Evolutionary conservation across 2,888 invertebrate genomes (phyloP).

Genomic region (Helicoverpa assulta): DNA sequence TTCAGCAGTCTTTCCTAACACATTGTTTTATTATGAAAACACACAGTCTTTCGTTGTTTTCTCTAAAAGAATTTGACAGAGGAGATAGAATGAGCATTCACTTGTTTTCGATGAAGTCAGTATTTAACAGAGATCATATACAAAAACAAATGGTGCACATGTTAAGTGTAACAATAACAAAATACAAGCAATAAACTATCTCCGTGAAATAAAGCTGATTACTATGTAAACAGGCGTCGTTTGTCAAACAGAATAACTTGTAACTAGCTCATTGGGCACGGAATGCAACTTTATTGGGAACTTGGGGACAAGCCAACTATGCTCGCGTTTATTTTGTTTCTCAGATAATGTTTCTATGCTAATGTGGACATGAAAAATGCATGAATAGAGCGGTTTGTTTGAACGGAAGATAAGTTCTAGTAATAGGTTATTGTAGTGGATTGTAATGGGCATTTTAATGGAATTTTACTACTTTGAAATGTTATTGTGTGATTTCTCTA

Average conservation of each 20-base stretch:
- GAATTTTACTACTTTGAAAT: neutral
- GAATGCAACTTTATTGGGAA: conserved; percentile 34
- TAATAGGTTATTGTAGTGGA: neutral
- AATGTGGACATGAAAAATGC: conserved; percentile 13
- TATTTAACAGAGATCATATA: neutral
- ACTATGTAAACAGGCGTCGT: conserved; percentile 31
- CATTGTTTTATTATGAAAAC: too few relatives aligned
- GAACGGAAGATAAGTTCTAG: neutral
- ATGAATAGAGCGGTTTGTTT: neutral
- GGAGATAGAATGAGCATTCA: too few relatives aligned
- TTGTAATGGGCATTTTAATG: neutral
- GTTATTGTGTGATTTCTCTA: too few relatives aligned
- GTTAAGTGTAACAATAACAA: neutral
- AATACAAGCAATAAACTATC: neutral
- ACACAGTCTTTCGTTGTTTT: too few relatives aligned
- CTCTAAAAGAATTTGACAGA: too few relatives aligned
- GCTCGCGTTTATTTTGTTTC: conserved; percentile 33
- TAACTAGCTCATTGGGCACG: conserved; percentile 24
- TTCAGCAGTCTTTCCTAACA: too few relatives aligned
- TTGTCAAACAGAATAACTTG: conserved; percentile 34
- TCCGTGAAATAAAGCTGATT: conserved; percentile 18
- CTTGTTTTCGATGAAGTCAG: too few relatives aligned
- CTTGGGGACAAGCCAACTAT: conserved; percentile 55
- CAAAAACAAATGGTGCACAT: neutral
- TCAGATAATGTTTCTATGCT: conserved; percentile 25